Conservation (phyloP, 2,797 vertebrate genomes). For the Malurus splendens region DNA sequence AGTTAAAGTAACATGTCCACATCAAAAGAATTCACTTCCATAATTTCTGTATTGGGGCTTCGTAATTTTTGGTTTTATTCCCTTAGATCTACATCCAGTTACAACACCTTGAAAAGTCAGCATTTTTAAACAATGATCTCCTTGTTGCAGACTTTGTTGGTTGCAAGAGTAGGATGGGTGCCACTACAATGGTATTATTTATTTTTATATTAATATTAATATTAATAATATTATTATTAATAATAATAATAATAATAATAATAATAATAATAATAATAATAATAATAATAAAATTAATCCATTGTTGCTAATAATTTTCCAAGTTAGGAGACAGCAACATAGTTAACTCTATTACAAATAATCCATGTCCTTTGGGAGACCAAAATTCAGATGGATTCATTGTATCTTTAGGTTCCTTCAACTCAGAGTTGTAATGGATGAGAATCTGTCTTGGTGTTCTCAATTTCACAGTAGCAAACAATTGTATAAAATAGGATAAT, state of each 20-base stretch:
- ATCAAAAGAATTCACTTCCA: background rate
- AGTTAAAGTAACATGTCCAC: background rate
- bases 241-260: background rate
- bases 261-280: fast-evolving
- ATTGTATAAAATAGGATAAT: background rate
- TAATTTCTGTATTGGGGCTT: background rate
- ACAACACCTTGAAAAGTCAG: background rate
- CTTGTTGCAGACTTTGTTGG: background rate
- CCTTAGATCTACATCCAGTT: background rate
- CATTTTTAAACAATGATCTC: background rate
- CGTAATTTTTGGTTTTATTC: background rate
- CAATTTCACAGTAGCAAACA: background rate
- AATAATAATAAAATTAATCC: background rate
- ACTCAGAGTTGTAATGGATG: background rate
- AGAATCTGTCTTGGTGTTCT: background rate
- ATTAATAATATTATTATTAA: too few species aligned
- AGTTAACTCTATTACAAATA: background rate
- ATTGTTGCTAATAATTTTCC: background rate
- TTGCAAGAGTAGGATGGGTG: background rate
- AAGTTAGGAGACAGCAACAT: background rate
- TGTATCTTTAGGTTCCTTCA: background rate
- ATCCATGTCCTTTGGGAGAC: background rate
- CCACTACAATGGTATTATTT: background rate
- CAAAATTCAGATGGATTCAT: background rate
- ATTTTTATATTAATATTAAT: background rate